Evolutionary conservation across 1,140 invertebrate species (phyloP), one percentile per base, ranked within the genome.

Genomic region (Microplitis demolitor): DNA sequence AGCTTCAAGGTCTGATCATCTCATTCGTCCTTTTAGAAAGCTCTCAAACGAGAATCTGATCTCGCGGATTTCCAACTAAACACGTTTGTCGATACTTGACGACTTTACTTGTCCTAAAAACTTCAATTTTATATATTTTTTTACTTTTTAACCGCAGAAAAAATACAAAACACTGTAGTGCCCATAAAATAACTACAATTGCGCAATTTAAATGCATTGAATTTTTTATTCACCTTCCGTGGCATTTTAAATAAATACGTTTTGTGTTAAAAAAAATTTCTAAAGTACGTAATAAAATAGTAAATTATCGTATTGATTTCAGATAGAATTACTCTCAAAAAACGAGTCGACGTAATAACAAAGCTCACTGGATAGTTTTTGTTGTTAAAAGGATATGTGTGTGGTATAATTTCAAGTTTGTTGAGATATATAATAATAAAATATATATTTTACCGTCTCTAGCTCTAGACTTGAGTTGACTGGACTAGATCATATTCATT

Each of bases 151-250:
- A 24, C 24, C 24, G 24, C 24, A 24, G 24, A 24, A 24, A 24
- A 24, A 24, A 24, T 24, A 24, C 24, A 24, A 24, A 24, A 24
- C 24, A 24, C 2, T 24, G 24, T 24, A 24, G 24, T 24, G 5
- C 16, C 45, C 14, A 2, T 31, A 33, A 31, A 45, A 1, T 60
- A 66, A 16, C 31, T 60, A 53, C 62, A 77, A 79, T 73, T 8
- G 50, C 71, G 50, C 72, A 4, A 79, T 79, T 79, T 79, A 74
- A 79, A 79, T 79, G 78, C 78, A 77, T 77, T 71, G 68, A 56
- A 62, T 67, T 67, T 16, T 16, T 5, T 60, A 9, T 69, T 69
- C 61, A 33, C n/a, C 34, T 62, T 24, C 35, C 31, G 39, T 69
- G 13, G 53, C 5, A 16, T 39, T 62, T 51, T 45, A 8, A 51